These are phyloP conservation scores for Gobio gobio DNA, from an alignment of 2,113 vertebrate species.

Conservation along the genomic window DNA sequence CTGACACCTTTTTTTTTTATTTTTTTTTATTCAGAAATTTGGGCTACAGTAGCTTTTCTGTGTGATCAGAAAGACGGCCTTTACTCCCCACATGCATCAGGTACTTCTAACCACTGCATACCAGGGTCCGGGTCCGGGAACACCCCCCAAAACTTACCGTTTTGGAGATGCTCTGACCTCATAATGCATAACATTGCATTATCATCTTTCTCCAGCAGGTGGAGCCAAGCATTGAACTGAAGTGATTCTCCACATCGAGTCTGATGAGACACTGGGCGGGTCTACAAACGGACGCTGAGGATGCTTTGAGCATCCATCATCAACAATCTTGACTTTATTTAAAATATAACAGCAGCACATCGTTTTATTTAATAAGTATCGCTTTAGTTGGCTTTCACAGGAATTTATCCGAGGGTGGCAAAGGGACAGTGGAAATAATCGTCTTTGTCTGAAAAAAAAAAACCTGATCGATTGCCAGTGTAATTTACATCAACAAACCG, in stretches of 20 bases:
- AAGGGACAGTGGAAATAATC: slow-evolving; percentile 22
- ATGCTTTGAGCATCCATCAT: slow-evolving; percentile 15
- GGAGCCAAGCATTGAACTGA: too few relatives aligned
- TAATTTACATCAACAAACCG: neutral
- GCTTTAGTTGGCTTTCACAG: neutral
- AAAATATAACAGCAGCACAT: neutral
- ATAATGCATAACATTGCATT: too few relatives aligned
- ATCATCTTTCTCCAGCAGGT: too few relatives aligned
- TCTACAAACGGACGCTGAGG: slow-evolving; percentile 14
- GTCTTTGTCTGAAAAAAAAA: neutral
- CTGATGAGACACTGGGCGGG: slow-evolving; percentile 17
- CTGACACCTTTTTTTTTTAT: too few relatives aligned
- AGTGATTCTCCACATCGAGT: neutral
- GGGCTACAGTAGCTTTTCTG: too few relatives aligned
- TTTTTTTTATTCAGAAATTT: too few relatives aligned
- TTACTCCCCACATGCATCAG: too few relatives aligned
- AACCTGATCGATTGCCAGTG: neutral
- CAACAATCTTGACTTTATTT: neutral
- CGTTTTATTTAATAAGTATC: neutral
- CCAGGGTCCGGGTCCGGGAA: too few relatives aligned
- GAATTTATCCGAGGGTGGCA: neutral
- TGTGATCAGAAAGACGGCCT: too few relatives aligned
- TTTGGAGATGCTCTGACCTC: too few relatives aligned
- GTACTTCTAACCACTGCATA: too few relatives aligned
- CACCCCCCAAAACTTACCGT: too few relatives aligned